A percentile compares a stretch with the other conserved stretches of the same genome.
Conservation (phyloP, 2,888 invertebrate species). For the Podotricha telesiphe region DNA sequence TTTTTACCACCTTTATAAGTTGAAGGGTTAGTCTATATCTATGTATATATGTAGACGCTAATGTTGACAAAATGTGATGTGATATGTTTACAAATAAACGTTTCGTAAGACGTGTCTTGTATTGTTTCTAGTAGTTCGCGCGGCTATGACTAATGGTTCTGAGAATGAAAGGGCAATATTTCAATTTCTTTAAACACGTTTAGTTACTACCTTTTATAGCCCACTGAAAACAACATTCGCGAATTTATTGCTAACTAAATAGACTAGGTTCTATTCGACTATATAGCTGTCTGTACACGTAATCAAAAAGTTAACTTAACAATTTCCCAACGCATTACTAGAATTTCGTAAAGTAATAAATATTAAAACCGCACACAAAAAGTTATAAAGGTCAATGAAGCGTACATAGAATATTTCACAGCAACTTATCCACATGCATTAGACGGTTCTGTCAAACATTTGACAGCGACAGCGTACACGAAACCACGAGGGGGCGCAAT, state of each 20-base stretch:
- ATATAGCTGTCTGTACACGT: no score
- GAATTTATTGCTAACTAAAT: no score
- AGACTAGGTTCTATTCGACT: no score
- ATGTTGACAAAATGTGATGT: conserved; percentile 16
- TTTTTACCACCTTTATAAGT: conserved; percentile 37
- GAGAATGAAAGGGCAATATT: not conserved
- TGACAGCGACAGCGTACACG: conserved; percentile 40
- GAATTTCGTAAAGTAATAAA: no score
- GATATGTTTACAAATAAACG: conserved; percentile 7
- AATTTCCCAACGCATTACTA: no score
- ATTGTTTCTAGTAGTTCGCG: not conserved
- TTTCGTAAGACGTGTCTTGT: not conserved
- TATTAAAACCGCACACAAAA: not conserved
- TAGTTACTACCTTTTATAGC: not conserved
- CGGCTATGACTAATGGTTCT: not conserved
- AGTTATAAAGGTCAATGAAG: not conserved
- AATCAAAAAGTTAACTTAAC: no score
- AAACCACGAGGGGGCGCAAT: conserved; percentile 52
- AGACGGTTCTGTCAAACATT: conserved; percentile 39
- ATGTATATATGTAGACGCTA: not conserved
- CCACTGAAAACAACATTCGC: no score
- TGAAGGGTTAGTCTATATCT: conserved; percentile 2
- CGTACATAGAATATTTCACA: conserved; percentile 13
- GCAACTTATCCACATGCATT: conserved; percentile 29
- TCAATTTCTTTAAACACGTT: not conserved